Conservation (phyloP, 2,888 invertebrate species). For the Sarcophaga subvicina region DNA sequence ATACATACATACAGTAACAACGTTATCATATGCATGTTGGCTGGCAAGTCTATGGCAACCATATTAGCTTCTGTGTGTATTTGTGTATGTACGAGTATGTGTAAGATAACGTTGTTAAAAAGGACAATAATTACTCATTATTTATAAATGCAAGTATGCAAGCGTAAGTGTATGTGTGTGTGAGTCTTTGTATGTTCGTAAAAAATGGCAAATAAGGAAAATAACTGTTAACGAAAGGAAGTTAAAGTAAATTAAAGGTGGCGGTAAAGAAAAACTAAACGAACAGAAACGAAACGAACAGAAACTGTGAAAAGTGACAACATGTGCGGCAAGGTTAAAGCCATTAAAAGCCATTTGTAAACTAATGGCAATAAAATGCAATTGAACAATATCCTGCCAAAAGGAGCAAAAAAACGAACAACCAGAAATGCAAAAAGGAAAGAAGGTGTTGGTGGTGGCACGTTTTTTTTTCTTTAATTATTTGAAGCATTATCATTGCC, state of each 20-base stretch:
- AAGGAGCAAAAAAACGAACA: background rate
- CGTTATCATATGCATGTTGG: background rate
- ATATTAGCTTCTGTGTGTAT: no score
- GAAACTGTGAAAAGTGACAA: conserved; percentile 50
- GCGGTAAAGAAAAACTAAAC: background rate
- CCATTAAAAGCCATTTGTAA: conserved; percentile 46
- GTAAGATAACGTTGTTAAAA: conserved; percentile 20
- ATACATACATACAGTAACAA: background rate
- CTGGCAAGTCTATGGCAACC: background rate
- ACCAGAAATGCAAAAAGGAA: background rate
- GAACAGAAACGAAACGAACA: background rate
- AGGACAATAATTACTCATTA: conserved; percentile 59
- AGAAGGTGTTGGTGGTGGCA: background rate
- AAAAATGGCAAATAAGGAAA: background rate
- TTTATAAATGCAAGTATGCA: conserved; percentile 13
- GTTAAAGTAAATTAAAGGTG: conserved; percentile 3
- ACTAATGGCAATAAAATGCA: conserved; percentile 38
- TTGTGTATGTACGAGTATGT: conserved; percentile 13
- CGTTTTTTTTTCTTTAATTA: background rate
- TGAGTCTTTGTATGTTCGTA: background rate
- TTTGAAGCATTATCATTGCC: background rate
- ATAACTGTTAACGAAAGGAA: conserved; percentile 46
- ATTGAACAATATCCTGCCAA: conserved; percentile 44
- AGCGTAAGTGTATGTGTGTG: background rate
- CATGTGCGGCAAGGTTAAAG: conserved; percentile 47